Percentiles rank a stretch among this genome's conserved stretches.
Conservation (phyloP, 2,888 invertebrate species). For the Geophilus truncorum region DNA sequence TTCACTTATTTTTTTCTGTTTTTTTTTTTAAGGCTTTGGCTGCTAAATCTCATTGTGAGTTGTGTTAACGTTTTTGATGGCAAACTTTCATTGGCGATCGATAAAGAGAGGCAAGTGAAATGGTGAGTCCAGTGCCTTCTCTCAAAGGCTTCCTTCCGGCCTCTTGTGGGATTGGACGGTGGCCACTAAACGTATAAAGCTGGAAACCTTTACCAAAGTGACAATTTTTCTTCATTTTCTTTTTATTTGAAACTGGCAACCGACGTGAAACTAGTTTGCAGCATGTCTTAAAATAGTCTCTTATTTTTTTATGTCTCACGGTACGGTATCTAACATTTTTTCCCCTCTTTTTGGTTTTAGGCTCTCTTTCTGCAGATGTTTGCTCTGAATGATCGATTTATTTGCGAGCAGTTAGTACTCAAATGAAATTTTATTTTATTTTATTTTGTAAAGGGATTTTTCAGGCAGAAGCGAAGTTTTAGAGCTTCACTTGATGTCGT, state of each 20-base stretch:
- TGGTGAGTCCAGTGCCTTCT: constrained; percentile 27
- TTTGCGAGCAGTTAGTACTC: neutral
- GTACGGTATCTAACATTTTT: neutral
- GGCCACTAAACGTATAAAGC: constrained; percentile 24
- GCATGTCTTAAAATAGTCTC: neutral
- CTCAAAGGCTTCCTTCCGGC: constrained; percentile 25
- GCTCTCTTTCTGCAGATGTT: neutral
- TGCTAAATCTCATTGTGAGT: neutral
- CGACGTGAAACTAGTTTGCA: neutral
- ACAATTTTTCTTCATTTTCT: constrained; percentile 24
- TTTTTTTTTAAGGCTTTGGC: neutral
- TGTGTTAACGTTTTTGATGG: constrained; percentile 15
- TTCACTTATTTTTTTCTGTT: neutral
- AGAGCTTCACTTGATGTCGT: neutral
- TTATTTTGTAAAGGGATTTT: neutral
- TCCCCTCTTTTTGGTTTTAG: neutral
- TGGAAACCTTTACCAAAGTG: constrained; percentile 18
- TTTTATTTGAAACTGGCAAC: constrained; percentile 21
- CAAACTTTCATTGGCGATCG: constrained; percentile 17
- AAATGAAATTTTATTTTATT: constrained; percentile 13
- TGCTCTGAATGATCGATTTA: neutral
- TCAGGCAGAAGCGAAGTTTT: neutral
- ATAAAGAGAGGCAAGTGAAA: constrained; percentile 24
- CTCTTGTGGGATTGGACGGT: constrained; percentile 19
- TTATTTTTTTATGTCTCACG: neutral